These are phyloP conservation scores for Lasioglossum malachurum DNA, from an alignment of 2,888 invertebrate species.

Conservation along the genomic window DNA sequence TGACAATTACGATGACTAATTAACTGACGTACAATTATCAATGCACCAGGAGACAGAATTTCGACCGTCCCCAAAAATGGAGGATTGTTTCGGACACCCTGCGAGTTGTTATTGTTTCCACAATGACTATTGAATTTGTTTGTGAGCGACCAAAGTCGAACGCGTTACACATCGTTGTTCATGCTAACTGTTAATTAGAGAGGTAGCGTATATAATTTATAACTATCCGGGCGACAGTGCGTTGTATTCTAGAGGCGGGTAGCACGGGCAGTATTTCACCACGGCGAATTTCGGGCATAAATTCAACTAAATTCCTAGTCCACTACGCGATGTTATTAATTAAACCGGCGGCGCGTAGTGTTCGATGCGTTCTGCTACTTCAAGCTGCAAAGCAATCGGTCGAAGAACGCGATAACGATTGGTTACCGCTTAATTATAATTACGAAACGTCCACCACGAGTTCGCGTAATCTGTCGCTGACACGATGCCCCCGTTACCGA, in stretches of 20 bases:
- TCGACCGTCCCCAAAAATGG: background rate
- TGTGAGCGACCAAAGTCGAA: conserved; percentile 32
- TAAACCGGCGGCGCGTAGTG: conserved; percentile 30
- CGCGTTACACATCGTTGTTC: conserved; percentile 12
- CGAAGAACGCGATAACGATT: conserved; percentile 45
- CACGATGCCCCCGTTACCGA: conserved; percentile 18
- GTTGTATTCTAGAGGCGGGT: conserved; percentile 12
- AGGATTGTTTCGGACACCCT: background rate
- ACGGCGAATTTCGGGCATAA: conserved; percentile 41
- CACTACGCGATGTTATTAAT: conserved; percentile 48
- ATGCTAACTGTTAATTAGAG: conserved; percentile 50
- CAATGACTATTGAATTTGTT: background rate
- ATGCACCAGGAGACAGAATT: background rate
- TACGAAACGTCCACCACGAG: conserved; percentile 17
- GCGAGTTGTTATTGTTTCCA: background rate
- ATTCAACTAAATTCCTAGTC: conserved; percentile 51
- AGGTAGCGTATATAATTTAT: conserved; percentile 33
- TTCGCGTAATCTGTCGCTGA: conserved; percentile 39
- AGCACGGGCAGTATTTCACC: conserved; percentile 1
- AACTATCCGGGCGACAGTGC: conserved; percentile 25
- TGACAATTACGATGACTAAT: no score
- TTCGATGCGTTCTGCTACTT: conserved; percentile 28
- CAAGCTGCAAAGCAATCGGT: conserved; percentile 13
- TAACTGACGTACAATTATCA: no score
- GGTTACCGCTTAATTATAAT: conserved; percentile 45